Evolutionary conservation across 2,888 invertebrate genomes (phyloP).

Genomic region (Pherbina coryleti): DNA sequence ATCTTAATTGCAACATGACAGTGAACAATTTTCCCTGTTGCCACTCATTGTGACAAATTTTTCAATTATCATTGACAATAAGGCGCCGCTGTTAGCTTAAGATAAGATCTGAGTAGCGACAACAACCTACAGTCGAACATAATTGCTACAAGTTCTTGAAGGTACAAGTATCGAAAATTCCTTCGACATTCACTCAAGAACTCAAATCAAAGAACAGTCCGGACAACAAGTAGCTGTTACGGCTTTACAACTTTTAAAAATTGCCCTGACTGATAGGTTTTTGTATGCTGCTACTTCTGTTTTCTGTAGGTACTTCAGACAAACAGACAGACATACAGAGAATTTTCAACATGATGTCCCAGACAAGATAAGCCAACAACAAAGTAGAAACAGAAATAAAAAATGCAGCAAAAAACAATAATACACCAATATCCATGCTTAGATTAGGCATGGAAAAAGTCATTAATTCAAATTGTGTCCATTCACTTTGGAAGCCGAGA

Average conservation of each 20-base stretch:
- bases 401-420: constrained; percentile 14
- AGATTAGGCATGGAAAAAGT: constrained; percentile 64
- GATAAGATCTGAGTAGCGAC: neutral
- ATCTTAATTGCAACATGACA: constrained; percentile 65
- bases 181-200: neutral
- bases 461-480: constrained; percentile 65
- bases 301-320: neutral
- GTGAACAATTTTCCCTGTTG: constrained; percentile 58
- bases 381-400: constrained; percentile 13
- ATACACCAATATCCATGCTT: constrained; percentile 51
- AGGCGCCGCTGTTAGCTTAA: constrained; percentile 22
- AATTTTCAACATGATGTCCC: neutral
- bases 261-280: constrained; percentile 14
- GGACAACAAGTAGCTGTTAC: constrained; percentile 21
- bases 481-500: constrained; percentile 52
- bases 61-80: constrained; percentile 42
- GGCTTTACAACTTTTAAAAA: neutral
- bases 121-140: neutral
- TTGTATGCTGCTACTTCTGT: constrained; percentile 1
- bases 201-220: constrained; percentile 2
- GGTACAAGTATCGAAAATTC: neutral
- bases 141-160: neutral
- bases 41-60: constrained; percentile 62
- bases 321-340: neutral
- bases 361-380: constrained; percentile 9